Percentiles rank a stretch among this genome's conserved stretches.
Conservation (phyloP, 2,797 vertebrate species). For the Setipinna tenuifilis region DNA sequence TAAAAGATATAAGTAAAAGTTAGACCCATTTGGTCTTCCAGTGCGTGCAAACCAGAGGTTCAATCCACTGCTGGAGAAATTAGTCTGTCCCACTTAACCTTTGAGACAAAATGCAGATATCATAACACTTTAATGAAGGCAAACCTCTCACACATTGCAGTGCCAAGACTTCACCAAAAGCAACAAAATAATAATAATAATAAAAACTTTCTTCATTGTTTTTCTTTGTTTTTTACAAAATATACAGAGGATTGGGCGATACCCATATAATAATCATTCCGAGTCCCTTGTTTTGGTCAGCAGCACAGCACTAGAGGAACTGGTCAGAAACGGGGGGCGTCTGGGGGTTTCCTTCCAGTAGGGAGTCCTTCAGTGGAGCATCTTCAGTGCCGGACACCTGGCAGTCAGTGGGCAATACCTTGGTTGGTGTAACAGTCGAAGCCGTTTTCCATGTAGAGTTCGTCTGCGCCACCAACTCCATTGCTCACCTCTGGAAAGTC, state of each 20-base stretch:
- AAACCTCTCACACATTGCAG: neutral
- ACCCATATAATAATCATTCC: slow-evolving; percentile 20
- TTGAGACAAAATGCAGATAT: neutral
- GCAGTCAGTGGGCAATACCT: slow-evolving; percentile 64
- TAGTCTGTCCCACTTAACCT: neutral
- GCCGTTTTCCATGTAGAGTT: slow-evolving; percentile 83
- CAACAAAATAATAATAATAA: slow-evolving; percentile 12
- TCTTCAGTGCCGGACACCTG: slow-evolving; percentile 35
- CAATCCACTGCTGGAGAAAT: neutral
- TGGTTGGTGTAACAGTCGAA: slow-evolving; percentile 82
- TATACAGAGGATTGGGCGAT: neutral
- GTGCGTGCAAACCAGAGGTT: neutral
- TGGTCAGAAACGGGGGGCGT: neutral
- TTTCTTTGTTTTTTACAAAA: neutral
- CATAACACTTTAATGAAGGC: neutral
- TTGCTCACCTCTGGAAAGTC: slow-evolving; percentile 85
- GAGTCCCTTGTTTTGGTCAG: slow-evolving; percentile 36
- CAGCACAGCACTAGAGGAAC: slow-evolving; percentile 41
- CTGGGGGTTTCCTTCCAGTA: neutral
- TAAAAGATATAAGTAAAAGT: neutral
- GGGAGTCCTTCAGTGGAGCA: neutral
- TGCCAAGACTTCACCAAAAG: slow-evolving; percentile 14
- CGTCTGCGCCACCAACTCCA: slow-evolving; percentile 81
- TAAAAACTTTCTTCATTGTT: slow-evolving; percentile 16
- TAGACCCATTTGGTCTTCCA: slow-evolving; percentile 7